A percentile compares a stretch with the other conserved stretches of the same genome.
Evolutionary conservation across 2,113 vertebrate species (phyloP).

Genomic region (Chionis minor): DNA sequence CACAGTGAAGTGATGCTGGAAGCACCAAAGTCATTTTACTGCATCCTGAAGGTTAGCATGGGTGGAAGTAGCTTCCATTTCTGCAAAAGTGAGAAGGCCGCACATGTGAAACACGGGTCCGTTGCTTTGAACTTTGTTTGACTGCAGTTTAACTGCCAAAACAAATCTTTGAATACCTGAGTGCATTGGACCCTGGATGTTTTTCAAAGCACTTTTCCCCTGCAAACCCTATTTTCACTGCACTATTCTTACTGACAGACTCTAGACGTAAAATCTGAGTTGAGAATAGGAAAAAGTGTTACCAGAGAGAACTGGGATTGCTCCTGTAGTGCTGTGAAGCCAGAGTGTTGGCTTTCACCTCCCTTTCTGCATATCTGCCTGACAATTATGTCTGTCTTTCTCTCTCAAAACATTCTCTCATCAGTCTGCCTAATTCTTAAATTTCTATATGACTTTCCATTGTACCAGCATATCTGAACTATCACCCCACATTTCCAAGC

Average conservation of each 20-base stretch:
- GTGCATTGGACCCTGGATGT: not conserved
- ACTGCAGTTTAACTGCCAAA: not conserved
- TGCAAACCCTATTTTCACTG: accelerated
- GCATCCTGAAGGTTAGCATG: not conserved
- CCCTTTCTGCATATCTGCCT: not conserved
- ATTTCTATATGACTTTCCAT: not conserved
- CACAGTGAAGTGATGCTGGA: not conserved
- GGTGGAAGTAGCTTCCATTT: not conserved
- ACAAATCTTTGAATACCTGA: not conserved
- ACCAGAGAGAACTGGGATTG: not conserved
- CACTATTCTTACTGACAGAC: not conserved
- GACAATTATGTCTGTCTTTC: not conserved
- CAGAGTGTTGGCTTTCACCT: not conserved
- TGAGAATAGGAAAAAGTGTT: not conserved
- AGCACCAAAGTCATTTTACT: not conserved
- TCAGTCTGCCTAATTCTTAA: not conserved
- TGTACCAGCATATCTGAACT: not conserved
- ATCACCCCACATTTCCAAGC: not conserved
- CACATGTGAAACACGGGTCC: not conserved
- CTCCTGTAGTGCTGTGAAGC: not conserved
- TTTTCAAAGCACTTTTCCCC: not conserved
- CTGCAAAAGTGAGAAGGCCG: not conserved
- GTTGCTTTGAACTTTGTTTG: not conserved
- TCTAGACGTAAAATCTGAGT: not conserved
- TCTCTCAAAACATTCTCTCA: not conserved